A percentile compares a stretch with the other conserved stretches of the same genome.
Conservation (phyloP, 2,888 invertebrate genomes). For the Adelphocoris suturalis region DNA sequence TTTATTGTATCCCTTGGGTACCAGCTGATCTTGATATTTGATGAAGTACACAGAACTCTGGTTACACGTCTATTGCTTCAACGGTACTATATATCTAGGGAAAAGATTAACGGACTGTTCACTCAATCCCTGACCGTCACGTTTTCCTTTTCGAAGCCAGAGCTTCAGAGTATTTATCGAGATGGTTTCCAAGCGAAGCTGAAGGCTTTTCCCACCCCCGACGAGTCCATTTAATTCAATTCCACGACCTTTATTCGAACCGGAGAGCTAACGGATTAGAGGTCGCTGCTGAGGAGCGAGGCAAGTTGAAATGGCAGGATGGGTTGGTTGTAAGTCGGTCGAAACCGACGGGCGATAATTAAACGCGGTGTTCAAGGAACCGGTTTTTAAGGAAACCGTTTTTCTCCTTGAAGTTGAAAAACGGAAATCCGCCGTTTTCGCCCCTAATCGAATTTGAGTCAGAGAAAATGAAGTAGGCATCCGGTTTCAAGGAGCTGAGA, state of each 20-base stretch:
- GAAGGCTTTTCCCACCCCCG: not conserved
- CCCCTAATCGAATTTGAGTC: not conserved
- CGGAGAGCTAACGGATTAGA: not conserved
- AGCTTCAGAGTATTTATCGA: not conserved
- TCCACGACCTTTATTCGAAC: not conserved
- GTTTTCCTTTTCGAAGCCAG: too few relatives aligned
- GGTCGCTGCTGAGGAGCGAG: not conserved
- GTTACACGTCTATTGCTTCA: too few relatives aligned
- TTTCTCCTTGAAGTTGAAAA: not conserved
- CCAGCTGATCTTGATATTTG: too few relatives aligned
- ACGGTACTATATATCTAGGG: too few relatives aligned
- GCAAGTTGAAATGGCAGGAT: not conserved
- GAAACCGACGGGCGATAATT: not conserved
- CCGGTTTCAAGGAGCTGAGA: too few relatives aligned
- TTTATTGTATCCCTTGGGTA: too few relatives aligned
- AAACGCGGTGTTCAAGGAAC: not conserved
- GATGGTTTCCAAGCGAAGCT: not conserved
- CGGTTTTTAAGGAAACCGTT: not conserved
- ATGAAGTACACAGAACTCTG: too few relatives aligned
- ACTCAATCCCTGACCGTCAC: too few relatives aligned
- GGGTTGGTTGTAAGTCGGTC: not conserved
- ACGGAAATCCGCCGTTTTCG: not conserved
- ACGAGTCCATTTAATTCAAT: not conserved
- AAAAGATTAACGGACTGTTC: too few relatives aligned
- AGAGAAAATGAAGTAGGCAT: not conserved